Evolutionary conservation across 1,140 invertebrate genomes (phyloP).

Genomic region (Probaryconus sp.): DNA sequence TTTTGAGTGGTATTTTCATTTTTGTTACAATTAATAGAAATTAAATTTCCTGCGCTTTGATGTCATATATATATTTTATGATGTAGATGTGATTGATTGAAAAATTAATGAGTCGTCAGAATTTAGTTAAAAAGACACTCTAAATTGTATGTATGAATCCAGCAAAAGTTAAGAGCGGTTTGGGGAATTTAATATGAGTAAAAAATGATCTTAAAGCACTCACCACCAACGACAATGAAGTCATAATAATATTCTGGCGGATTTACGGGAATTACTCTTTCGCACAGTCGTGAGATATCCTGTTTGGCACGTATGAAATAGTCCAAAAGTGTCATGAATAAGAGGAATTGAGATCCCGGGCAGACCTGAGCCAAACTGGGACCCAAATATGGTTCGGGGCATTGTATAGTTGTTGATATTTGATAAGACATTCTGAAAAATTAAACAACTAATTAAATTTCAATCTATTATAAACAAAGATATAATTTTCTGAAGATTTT

Average conservation of each 20-base stretch:
- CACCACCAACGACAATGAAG: constrained; percentile 80
- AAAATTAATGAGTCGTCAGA: no score
- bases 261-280: constrained; percentile 72
- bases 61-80: no score
- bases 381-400: constrained; percentile 71
- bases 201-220: constrained; percentile 52
- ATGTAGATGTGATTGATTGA: no score
- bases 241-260: constrained; percentile 77
- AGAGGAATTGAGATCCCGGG: constrained; percentile 76
- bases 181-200: constrained; percentile 1
- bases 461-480: not conserved
- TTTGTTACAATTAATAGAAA: no score
- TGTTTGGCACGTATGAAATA: constrained; percentile 76
- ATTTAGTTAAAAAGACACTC: no score
- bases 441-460: not conserved
- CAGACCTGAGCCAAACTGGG: constrained; percentile 78
- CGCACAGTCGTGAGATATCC: constrained; percentile 77
- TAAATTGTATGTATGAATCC: no score
- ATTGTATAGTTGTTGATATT: constrained; percentile 51
- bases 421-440: constrained; percentile 71
- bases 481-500: constrained; percentile 70
- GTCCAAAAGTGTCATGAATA: constrained; percentile 80
- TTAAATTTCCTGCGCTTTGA: no score
- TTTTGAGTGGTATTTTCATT: no score
- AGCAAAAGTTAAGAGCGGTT: not conserved